A percentile compares a stretch with the other conserved stretches of the same genome.
Conservation (phyloP, 2,797 vertebrate genomes). For the Falco biarmicus region DNA sequence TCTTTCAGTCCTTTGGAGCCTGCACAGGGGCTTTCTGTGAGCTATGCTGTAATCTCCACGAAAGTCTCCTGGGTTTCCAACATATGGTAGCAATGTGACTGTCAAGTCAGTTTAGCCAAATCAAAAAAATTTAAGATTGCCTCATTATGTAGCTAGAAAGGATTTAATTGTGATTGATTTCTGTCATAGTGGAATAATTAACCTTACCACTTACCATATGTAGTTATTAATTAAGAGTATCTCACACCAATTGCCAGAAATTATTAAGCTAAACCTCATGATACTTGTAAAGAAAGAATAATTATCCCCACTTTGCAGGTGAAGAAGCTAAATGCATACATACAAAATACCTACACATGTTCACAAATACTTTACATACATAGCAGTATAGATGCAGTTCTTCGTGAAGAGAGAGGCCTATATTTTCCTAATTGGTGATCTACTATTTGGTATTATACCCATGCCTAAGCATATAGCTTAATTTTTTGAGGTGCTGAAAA, state of each 20-base stretch:
- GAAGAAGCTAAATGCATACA: neutral
- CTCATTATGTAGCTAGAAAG: slow-evolving; percentile 33
- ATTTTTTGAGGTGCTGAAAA: neutral
- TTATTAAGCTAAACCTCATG: slow-evolving; percentile 41
- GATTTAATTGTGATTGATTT: slow-evolving; percentile 56
- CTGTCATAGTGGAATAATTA: slow-evolving; percentile 52
- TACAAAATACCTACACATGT: neutral
- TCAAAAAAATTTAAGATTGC: slow-evolving; percentile 33
- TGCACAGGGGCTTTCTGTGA: neutral
- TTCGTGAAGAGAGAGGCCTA: neutral
- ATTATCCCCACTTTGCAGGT: slow-evolving; percentile 16
- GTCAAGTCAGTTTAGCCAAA: slow-evolving; percentile 22
- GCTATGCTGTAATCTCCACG: neutral
- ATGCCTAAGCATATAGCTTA: neutral
- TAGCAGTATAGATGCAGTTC: neutral
- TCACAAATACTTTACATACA: neutral
- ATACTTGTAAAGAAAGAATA: slow-evolving; percentile 34
- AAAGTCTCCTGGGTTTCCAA: neutral
- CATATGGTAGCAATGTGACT: neutral
- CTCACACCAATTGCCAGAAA: slow-evolving; percentile 34
- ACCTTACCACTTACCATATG: slow-evolving; percentile 40
- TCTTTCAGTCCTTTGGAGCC: neutral
- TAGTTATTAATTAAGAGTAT: slow-evolving; percentile 48
- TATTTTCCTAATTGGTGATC: neutral
- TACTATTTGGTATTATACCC: neutral